Percentiles rank a stretch among this genome's conserved stretches.
Conservation (phyloP, 2,888 invertebrate genomes). For the Polietes domitor region DNA sequence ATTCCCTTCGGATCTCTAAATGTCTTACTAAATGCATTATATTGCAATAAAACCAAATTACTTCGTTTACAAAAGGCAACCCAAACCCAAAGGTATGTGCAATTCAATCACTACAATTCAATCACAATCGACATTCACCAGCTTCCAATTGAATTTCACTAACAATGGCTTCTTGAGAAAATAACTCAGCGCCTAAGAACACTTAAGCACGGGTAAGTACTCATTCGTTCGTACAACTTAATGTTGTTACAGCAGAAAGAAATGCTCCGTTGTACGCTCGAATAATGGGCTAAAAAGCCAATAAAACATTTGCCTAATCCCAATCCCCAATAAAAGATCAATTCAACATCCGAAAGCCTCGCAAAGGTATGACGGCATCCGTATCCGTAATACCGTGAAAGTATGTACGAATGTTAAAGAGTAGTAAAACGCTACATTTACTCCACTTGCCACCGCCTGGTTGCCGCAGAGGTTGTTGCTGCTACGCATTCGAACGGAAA, state of each 20-base stretch:
- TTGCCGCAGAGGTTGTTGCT: conserved; percentile 29
- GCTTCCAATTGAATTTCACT: not conserved
- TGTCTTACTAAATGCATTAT: not conserved
- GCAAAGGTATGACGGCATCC: conserved; percentile 1
- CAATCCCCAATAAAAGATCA: conserved; percentile 71
- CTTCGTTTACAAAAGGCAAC: not conserved
- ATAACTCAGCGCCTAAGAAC: conserved; percentile 48
- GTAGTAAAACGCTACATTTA: conserved; percentile 70
- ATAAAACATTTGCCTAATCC: conserved; percentile 68
- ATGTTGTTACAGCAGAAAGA: conserved; percentile 26
- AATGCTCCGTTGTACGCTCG: conserved; percentile 47
- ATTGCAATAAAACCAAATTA: not conserved
- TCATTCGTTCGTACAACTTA: conserved; percentile 35
- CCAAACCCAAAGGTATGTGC: not conserved
- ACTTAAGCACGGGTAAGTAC: conserved; percentile 41
- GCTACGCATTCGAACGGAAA: conserved; percentile 76
- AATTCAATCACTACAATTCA: not conserved
- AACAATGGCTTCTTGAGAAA: conserved; percentile 9
- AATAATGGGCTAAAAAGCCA: conserved; percentile 59
- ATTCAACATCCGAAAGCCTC: conserved; percentile 72
- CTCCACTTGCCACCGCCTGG: conserved; percentile 55
- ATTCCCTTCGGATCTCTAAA: too few species aligned
- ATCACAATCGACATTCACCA: not conserved
- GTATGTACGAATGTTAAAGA: conserved; percentile 60
- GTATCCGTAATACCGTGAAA: conserved; percentile 48